Evolutionary conservation across 1,140 invertebrate genomes (phyloP).

Genomic region (Thaumetopoea pityocampa): DNA sequence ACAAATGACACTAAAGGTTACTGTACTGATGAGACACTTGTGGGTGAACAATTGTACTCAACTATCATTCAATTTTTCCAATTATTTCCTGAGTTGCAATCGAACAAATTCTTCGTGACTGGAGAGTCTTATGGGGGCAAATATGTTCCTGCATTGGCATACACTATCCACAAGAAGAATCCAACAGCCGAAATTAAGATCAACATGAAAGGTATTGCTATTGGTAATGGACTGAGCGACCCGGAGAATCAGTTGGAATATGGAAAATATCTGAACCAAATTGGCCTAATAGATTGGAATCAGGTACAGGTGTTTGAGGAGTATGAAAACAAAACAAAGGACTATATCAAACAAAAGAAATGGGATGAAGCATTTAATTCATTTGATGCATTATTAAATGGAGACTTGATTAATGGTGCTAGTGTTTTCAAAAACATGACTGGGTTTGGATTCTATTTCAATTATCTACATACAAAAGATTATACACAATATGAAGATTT

Average conservation of each 20-base stretch:
- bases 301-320: constrained; percentile 78
- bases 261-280: constrained; percentile 87
- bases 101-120: constrained; percentile 85
- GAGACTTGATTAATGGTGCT: constrained; percentile 78
- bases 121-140: constrained; percentile 93
- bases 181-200: constrained; percentile 76
- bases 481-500: constrained; percentile 62
- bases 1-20: constrained; percentile 80
- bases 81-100: constrained; percentile 81
- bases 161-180: constrained; percentile 83
- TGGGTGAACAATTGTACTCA: constrained; percentile 81
- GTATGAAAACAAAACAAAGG: constrained; percentile 76
- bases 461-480: constrained; percentile 81
- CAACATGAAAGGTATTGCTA: constrained; percentile 85
- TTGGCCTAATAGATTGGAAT: constrained; percentile 86
- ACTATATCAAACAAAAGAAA: constrained; percentile 78
- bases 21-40: constrained; percentile 79
- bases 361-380: constrained; percentile 81
- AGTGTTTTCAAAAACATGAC: constrained; percentile 88
- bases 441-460: constrained; percentile 87
- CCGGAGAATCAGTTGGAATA: constrained; percentile 87
- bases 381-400: constrained; percentile 84
- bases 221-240: constrained; percentile 91
- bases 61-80: constrained; percentile 84
- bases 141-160: constrained; percentile 87